Evolutionary conservation across 92 coral and sea anemone species (phyloP).

Genomic region (Porites lobata): DNA sequence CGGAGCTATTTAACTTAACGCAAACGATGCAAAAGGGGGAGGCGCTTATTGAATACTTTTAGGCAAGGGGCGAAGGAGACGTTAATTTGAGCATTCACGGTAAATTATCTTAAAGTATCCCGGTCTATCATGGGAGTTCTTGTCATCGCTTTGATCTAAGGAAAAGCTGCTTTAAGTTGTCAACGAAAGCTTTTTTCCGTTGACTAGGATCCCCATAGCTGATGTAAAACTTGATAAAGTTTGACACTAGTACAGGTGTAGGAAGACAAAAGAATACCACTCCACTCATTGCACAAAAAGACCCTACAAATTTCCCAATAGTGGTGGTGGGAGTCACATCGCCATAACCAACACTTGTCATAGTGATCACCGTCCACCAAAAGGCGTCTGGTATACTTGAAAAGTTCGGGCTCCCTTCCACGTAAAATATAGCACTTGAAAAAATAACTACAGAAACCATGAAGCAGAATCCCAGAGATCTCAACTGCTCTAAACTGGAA

Average conservation of each 20-base stretch:
- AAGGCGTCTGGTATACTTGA: constrained; percentile 95
- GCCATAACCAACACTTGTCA: constrained; percentile 98
- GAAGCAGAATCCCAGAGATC: constrained; percentile 78
- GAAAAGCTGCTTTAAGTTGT: constrained; percentile 82
- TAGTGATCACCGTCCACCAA: constrained; percentile 98
- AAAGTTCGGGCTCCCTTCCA: constrained; percentile 75
- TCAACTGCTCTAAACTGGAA: constrained; percentile 88
- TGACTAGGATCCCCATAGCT: constrained; percentile 45
- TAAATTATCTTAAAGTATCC: too few species aligned
- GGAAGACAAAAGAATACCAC: constrained; percentile 91
- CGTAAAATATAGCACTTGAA: constrained; percentile 95
- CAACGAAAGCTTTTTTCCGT: constrained; percentile 71
- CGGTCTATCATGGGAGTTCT: not conserved
- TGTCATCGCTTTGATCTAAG: constrained; percentile 30
- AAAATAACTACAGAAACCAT: constrained; percentile 76
- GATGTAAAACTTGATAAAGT: constrained; percentile 85
- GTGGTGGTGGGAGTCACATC: constrained; percentile 86
- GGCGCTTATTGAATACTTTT: too few species aligned
- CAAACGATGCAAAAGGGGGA: too few species aligned
- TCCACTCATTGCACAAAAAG: constrained; percentile 90
- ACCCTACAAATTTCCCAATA: constrained; percentile 83
- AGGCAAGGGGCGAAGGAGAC: too few species aligned
- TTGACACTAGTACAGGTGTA: constrained; percentile 91
- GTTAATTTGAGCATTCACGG: too few species aligned
- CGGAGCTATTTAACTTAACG: too few species aligned